A percentile compares a stretch with the other conserved stretches of the same genome.
phyloP scores from a whole-genome alignment of 2,113 vertebrate genomes.

The Pyxicephalus adspersus region DNA sequence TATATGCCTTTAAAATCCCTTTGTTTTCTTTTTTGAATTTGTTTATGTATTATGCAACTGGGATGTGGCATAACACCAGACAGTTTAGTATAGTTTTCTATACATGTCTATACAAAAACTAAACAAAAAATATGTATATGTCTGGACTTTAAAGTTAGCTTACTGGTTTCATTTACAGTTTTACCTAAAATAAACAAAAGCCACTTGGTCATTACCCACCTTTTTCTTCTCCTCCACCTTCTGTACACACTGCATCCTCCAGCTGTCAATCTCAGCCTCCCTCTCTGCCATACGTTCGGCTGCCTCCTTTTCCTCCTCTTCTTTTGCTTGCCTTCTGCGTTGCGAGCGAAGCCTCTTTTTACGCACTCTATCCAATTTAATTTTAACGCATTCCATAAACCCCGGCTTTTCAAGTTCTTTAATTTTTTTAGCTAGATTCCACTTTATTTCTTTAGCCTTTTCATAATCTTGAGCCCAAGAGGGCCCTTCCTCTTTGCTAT shows the following conservation, averaged over 20 bases:
- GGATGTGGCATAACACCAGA: too few species aligned
- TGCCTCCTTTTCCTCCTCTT: constrained; percentile 66
- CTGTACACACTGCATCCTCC: constrained; percentile 82
- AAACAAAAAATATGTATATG: too few species aligned
- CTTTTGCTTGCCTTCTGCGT: constrained; percentile 64
- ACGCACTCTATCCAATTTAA: constrained; percentile 65
- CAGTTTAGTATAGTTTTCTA: too few species aligned
- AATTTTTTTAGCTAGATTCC: constrained; percentile 51
- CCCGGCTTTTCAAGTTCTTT: constrained; percentile 65
- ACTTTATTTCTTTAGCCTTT: constrained; percentile 57
- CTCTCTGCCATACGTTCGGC: constrained; percentile 69
- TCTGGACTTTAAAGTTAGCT: too few species aligned
- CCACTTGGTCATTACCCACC: constrained; percentile 67
- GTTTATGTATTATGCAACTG: too few species aligned
- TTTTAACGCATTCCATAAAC: constrained; percentile 61
- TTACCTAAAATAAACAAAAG: too few species aligned
- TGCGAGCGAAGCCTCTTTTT: constrained; percentile 73
- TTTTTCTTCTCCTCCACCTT: constrained; percentile 86
- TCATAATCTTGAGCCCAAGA: constrained; percentile 67
- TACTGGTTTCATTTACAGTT: too few species aligned
- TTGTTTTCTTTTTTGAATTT: too few species aligned
- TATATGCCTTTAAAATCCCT: too few species aligned
- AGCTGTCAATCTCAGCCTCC: constrained; percentile 82
- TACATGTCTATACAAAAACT: too few species aligned
- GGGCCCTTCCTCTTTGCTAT: constrained; percentile 63